phyloP scores from a whole-genome alignment of 2,888 invertebrate genomes.

The Epinotia bilunana region DNA sequence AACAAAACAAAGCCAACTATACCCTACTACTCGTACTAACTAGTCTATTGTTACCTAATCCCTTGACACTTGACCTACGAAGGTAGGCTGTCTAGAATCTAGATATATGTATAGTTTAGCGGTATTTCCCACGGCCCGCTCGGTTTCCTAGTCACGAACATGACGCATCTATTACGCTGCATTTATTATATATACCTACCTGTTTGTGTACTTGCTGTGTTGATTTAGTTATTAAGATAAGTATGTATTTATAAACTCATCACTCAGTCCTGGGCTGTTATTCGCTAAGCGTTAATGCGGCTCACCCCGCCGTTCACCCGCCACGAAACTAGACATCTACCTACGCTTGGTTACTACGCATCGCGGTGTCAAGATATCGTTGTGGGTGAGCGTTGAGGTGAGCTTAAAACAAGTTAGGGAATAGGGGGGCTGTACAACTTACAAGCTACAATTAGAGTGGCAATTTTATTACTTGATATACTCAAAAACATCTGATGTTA shows the following conservation, averaged over 20 bases:
- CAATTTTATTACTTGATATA: too few relatives aligned
- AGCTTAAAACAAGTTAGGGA: too few relatives aligned
- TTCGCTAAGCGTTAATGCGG: too few relatives aligned
- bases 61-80: slow-evolving; percentile 39
- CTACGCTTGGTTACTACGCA: too few relatives aligned
- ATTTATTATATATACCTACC: slow-evolving; percentile 20
- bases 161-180: slow-evolving; percentile 44
- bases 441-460: too few relatives aligned
- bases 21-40: not conserved
- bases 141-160: slow-evolving; percentile 47
- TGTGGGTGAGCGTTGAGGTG: too few relatives aligned
- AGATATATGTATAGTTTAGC: slow-evolving; percentile 16
- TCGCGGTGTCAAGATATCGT: too few relatives aligned
- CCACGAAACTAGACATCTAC: too few relatives aligned
- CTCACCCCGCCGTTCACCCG: too few relatives aligned
- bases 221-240: not conserved
- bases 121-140: slow-evolving; percentile 49
- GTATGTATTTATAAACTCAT: not conserved
- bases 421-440: too few relatives aligned
- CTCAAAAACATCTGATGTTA: too few relatives aligned
- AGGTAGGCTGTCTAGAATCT: not conserved
- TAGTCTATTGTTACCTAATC: slow-evolving; percentile 29
- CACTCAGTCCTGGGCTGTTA: too few relatives aligned
- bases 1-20: slow-evolving; percentile 26
- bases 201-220: slow-evolving; percentile 2